Conservation (phyloP, 2,113 vertebrate genomes). For the Rhinolophus ferrumequinum region DNA sequence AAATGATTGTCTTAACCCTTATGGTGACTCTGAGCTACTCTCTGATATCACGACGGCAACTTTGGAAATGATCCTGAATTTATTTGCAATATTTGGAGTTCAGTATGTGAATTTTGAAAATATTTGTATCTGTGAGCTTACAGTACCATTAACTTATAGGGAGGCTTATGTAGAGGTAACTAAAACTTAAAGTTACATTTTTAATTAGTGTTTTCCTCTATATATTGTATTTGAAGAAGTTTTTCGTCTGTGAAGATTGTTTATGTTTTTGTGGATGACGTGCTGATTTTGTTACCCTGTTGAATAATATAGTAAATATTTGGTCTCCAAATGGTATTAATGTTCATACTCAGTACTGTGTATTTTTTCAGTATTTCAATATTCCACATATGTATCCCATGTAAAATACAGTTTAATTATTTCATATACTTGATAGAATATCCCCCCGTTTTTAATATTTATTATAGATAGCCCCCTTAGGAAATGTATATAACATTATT, state of each 20-base stretch:
- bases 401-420: background rate
- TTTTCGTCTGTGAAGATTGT: constrained; percentile 5
- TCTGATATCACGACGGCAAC: background rate
- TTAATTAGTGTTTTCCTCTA: background rate
- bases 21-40: constrained; percentile 13
- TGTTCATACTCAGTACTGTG: background rate
- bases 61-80: constrained; percentile 26
- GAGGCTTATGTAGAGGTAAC: background rate
- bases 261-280: background rate
- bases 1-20: constrained; percentile 80
- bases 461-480: background rate
- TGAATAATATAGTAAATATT: background rate
- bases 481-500: constrained; percentile 36
- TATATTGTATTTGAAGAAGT: background rate
- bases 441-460: background rate
- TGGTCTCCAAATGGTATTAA: background rate
- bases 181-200: background rate
- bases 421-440: constrained; percentile 2
- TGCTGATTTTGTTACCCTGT: constrained; percentile 34
- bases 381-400: background rate
- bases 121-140: background rate
- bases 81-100: constrained; percentile 13
- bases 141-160: background rate
- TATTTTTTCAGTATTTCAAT: constrained; percentile 20
- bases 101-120: constrained; percentile 16